Evolutionary conservation across 2,888 invertebrate genomes (phyloP).

Genomic region (Beris morrisii): DNA sequence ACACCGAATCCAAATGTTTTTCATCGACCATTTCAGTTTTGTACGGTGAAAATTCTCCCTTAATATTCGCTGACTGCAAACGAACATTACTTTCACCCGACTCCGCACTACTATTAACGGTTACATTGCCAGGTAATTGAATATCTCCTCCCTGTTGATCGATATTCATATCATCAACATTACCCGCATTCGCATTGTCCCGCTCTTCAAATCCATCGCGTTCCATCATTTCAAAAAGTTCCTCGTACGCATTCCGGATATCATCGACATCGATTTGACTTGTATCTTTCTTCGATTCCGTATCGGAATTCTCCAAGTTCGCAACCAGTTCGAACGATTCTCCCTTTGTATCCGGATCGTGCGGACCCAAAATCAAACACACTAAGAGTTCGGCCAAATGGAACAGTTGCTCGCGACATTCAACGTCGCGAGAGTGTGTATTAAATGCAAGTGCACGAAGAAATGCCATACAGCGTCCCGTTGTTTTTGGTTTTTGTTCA

Average conservation of each 20-base stretch:
- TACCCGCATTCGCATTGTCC: constrained; percentile 37
- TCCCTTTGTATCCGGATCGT: background rate
- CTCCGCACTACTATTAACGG: background rate
- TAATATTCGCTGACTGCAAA: background rate
- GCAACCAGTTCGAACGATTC: constrained; percentile 28
- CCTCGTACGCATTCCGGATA: constrained; percentile 32
- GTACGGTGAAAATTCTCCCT: constrained; percentile 44
- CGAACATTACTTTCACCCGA: background rate
- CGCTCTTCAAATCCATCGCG: constrained; percentile 31
- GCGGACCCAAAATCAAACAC: constrained; percentile 49
- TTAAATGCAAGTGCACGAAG: constrained; percentile 51
- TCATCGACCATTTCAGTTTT: constrained; percentile 48
- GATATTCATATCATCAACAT: constrained; percentile 12
- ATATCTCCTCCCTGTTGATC: background rate
- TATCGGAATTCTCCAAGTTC: constrained; percentile 37
- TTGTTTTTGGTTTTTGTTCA: constrained; percentile 48
- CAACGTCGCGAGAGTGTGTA: constrained; percentile 47
- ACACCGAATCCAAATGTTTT: constrained; percentile 47
- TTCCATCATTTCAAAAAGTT: constrained; percentile 34
- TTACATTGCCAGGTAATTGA: background rate
- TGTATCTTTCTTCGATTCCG: constrained; percentile 35
- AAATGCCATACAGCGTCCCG: constrained; percentile 51
- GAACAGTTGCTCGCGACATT: constrained; percentile 50
- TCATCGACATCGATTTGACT: constrained; percentile 36
- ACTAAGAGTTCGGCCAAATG: constrained; percentile 52